Base-by-base conservation (phyloP, 1,140 invertebrate genomes). In the Neodiprion virginianus region DNA sequence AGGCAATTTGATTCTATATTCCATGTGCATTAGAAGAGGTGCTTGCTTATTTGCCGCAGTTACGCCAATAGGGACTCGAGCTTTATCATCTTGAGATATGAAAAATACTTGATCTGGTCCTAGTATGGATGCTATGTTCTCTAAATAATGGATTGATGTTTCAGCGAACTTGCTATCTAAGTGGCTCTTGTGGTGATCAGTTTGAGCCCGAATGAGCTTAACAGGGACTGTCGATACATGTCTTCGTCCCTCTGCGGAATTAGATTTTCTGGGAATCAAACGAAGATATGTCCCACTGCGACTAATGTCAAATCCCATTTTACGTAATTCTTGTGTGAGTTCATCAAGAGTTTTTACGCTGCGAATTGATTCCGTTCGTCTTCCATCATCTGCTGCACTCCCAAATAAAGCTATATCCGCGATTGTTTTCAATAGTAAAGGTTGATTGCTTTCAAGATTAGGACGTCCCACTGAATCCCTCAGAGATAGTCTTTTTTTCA, bases 341-440 rank as follows among this genome's bases (percentile, higher is more conserved):
- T 79, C 74, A 49, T 65, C 11, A 8, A 82, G 72, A 65, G 76
- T 81, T 69, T 73, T 75, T 48, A 73, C 75, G 23, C 70, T 77
- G 61, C 76, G 50, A 50, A 78, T 73, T 17, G 72, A 74, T 65
- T 79, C 77, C 8, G 72, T 74, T 48, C 75, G 74, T 47, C 81
- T 70, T 53, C 76, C 72, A 40, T 76, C 74, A 73, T 82, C 53
- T 5, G 77, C 77, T 71, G 73, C 70, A 17, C 75, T 69, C 48
- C 78, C 78, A 67, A 72, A 72, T 7, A 72, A 75, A 8, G 78
- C 81, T 48, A 82, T 79, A 23, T 80, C 50, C 8, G 69, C 66
- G 23, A 81, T 79, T 47, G 75, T 47, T 71, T 78, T 67, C 1
- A 77, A 48, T 21, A 77, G 40, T 17, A 74, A 74, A 8, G 73